Base-by-base conservation (phyloP, 23 tunicate genomes). In the Trididemnum miniatum region DNA sequence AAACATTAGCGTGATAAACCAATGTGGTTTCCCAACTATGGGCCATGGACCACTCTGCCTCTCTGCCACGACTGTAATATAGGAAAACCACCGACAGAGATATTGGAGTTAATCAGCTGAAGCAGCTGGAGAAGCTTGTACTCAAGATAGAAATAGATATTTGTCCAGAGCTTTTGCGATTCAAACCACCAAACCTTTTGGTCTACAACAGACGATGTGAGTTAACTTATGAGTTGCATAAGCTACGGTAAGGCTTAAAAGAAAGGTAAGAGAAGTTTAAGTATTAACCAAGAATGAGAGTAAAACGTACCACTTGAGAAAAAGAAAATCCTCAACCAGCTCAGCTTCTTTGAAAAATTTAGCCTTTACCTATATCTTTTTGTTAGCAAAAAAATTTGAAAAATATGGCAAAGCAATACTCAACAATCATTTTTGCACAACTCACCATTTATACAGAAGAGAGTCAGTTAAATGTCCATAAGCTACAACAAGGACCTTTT, bases 341-440 rank as follows among this genome's bases (percentile, higher is more conserved):
- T 18, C 15, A 62, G 67, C n/a, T 62, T 62, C n/a, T 4, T 62
- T 62, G 67, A 62, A 62, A 62, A 62, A 62, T 62, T 26, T n/a
- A 12, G 67, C 29, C n/a, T 24, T n/a, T n/a, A n/a, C n/a, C n/a
- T n/a, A n/a, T 12, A 62, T 62, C 67, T 20, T 12, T 20, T 62
- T 62, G 4, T n/a, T 62, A 3, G n/a, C 12, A 9, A 15, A 44
- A 44, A 44, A 44, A 15, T 15, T 7, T 15, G 15, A 44, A 15
- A 9, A 44, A 9, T 44, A 44, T 15, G 54, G 12, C 54, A 44
- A 44, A 15, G 9, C 54, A 9, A 44, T 44, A 44, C 54, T 44
- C 12, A 44, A 15, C 54, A 44, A 9, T 15, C 54, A 44, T 44
- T 7, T 7, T 44, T 9, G 9, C 15, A 44, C 9, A 44, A 9